Evolutionary conservation across 2,113 vertebrate genomes (phyloP), one percentile per base, ranked within the genome.

Genomic region (Gymnobelideus leadbeateri): DNA sequence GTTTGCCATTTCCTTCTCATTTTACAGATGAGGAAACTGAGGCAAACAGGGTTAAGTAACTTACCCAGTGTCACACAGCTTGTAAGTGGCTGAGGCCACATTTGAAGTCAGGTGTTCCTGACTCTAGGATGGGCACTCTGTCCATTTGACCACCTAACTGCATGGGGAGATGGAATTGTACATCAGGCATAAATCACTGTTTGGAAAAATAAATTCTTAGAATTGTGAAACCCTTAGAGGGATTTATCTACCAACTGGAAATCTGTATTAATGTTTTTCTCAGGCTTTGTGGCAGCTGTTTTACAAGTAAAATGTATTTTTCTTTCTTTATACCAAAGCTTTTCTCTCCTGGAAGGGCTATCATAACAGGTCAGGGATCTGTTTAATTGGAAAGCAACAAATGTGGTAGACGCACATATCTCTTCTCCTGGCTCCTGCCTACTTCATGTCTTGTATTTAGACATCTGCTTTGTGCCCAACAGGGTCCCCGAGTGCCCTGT

Each of bases 231-330:
- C 19, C 68, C n/a, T 43, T 84, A 8, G 14, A 84, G 68, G n/a
- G 68, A 84, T 84, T 43, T 84, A 43, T 43, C 16, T 84, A 23
- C n/a, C n/a, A 84, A 84, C 68, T 84, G 68, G 68, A n/a, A 84
- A 84, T 84, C 68, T 43, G 68, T 43, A 43, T 84, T 84, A 84
- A 84, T 84, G n/a, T 19, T 43, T 84, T 84, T 84, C 68, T 84
- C 68, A 84, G 68, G n/a, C 68, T 84, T 43, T 84, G 68, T 84
- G 68, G 68, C 68, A 84, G 68, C n/a, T 84, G 68, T 84, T 84
- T 84, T 84, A 84, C 68, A 43, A 84, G 68, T 43, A 37, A 84
- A 84, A 84, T 43, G n/a, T 84, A 37, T 43, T 84, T 84, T 84
- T 77, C 31, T 77, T 84, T 43, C 19, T 84, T 84, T 43, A 84